Evolutionary conservation across 2,113 vertebrate species (phyloP), one percentile per base, ranked within the genome.

Genomic region (Willisornis vidua): DNA sequence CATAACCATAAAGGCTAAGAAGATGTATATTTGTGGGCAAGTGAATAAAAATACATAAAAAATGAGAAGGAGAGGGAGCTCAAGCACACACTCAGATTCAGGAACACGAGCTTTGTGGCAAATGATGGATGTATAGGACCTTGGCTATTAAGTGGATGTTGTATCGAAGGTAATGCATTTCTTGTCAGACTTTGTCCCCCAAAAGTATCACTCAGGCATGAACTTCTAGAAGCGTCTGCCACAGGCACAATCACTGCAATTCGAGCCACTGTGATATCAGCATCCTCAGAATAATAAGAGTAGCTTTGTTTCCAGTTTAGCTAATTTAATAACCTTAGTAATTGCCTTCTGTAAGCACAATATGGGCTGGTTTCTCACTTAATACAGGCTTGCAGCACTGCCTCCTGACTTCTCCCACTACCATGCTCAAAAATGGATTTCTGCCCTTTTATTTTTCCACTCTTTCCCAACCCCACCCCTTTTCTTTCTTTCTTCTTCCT

Each of bases 21-120:
- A 86, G 55, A 92, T 65, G 54, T 26, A 39, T 70, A 82, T 74
- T 55, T 86, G 55, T 85, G 70, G 23, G 73, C 61, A 94, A 90
- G 37, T 51, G 70, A 89, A 94, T 91, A 91, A 91, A 94, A 93
- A 89, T 55, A 35, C 33, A 26, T 48, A 51, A 29, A 84, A 91
- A 89, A 62, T 48, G 33, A 94, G 46, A 63, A 72, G 25, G 59
- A 63, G 31, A 46, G 31, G 10, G 8, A 57, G 31, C 52, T 78
- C 57, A 65, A 57, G 55, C 39, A n/a, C 54, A 66, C 43, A 14
- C 63, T 51, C 37, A 49, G 62, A 85, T 41, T 57, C 81, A 68
- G 82, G 31, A 93, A 25, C 52, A 85, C 1, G 4, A 90, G 33
- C 25, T 95, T 17, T 45, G 61, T 87, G 31, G 41, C 57, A 78